Evolutionary conservation across 2,888 invertebrate genomes (phyloP), one percentile per base, ranked within the genome.

Genomic region (Ypsolopha sequella): DNA sequence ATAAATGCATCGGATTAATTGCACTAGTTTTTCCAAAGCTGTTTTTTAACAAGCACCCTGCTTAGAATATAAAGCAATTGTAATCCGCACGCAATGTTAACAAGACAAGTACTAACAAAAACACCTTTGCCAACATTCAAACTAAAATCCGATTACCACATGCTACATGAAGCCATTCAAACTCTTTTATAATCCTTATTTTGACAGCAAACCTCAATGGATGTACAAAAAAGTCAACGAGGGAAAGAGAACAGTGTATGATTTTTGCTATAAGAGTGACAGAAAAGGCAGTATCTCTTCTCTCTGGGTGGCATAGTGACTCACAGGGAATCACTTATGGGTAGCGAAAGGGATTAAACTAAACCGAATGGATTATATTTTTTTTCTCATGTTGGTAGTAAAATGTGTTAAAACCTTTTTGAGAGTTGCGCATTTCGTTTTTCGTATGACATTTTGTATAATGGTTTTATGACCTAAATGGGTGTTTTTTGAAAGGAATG

Each of bases 151-250:
- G 13, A 46, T 50, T 50, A 56, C 53, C 36, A 49, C 52, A 51
- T 57, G 52, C 60, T 63, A 74, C 77, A 82, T 82, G 70, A 76
- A 38, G 9, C 66, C 61, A 58, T 80, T 74, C 84, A 76, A 76
- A 75, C 66, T 65, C 75, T 82, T 76, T 80, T 81, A 82, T 82
- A 84, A 85, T 84, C 81, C 80, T 85, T 85, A 86, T 86, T 86
- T 86, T 86, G 85, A 86, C 85, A 85, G 81, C 78, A 72, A 76
- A 77, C 77, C 76, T 81, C 79, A 84, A 81, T 81, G 78, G 70
- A 73, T 67, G 63, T 63, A 72, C 35, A 39, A 80, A 80, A 53
- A 52, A 61, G 33, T 51, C 41, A 63, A 36, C 45, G 41, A 24
- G 38, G 36, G 50, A 51, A 9, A 73, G 54, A 41, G 55, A 33